Base-by-base conservation (phyloP, 2,113 vertebrate species). In the Trematomus loennbergii region DNA sequence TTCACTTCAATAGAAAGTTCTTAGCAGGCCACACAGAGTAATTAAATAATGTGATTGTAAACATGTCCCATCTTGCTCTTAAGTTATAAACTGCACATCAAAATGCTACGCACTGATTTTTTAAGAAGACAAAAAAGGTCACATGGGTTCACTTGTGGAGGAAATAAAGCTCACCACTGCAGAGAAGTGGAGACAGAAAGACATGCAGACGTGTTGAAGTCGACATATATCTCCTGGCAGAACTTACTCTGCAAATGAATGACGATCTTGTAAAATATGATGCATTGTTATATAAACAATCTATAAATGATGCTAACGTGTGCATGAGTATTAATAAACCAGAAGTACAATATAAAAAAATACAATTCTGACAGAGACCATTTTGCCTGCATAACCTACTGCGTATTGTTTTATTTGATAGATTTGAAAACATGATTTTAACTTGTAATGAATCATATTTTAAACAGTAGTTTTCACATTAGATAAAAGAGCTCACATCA, bases 1-100 rank as follows among this genome's bases (percentile, higher is more conserved):
- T 78, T 75, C 58, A 57, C 54, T 74, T 89, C 72, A 74, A 58
- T 22, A 60, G 65, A 22, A 67, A 16, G 43, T 61, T 74, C 25
- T 9, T 71, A 49, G 52, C 68, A 59, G 45, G 63, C 49, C 25
- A n/a, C 45, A 20, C 43, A 25, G 46, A 4, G 5, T 12, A 11
- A 77, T 84, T 36, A 59, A 54, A 17, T 57, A 36, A 79, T 52
- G 72, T 61, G 8, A 70, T 54, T 7, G 22, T 58, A 12, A 71
- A 54, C 33, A n/a, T 25, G 84, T 59, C 22, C 16, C 3, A 22
- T 58, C 81, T 53, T 33, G 77, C 33, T 57, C 9, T 71, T 0
- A 62, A 46, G 50, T 69, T 62, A 33, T 36, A 15, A 75, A 58
- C 20, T 1, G 20, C 69, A 20, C 57, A 22, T 75, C 25, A 50